Conservation (phyloP, 2,797 vertebrate genomes). For the Rhinophrynus dorsalis region DNA sequence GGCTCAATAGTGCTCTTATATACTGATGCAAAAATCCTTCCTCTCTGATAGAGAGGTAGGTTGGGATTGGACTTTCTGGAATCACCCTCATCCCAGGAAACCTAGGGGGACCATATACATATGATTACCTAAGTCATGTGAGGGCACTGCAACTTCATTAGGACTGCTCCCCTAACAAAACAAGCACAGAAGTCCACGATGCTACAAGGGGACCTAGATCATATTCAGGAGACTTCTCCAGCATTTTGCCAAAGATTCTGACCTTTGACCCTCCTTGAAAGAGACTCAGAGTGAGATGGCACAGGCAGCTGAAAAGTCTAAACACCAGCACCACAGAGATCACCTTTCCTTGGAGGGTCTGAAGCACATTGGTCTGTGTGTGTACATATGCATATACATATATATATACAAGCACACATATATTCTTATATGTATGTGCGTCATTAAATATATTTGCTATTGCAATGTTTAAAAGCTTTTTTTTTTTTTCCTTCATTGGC, state of each 20-base stretch:
- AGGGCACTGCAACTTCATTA: neutral
- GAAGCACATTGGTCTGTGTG: conserved; percentile 46
- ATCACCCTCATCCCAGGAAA: neutral
- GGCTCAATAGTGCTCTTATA: conserved; percentile 46
- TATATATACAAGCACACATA: conserved; percentile 25
- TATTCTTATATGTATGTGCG: conserved; percentile 37
- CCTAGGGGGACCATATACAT: neutral
- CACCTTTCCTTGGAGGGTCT: conserved; percentile 18
- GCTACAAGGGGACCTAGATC: conserved; percentile 5
- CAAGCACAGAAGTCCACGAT: conserved; percentile 4
- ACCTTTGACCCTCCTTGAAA: conserved; percentile 10
- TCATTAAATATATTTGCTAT: conserved; percentile 50
- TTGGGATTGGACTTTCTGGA: conserved; percentile 16
- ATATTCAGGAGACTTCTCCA: conserved; percentile 4
- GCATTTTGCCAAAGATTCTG: conserved; percentile 45
- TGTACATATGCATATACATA: conserved; percentile 27
- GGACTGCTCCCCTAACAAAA: neutral
- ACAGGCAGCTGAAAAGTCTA: conserved; percentile 5
- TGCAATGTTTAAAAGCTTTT: conserved; percentile 45
- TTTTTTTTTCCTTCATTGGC: conserved; percentile 45
- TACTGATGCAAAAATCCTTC: conserved; percentile 42
- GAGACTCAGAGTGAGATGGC: conserved; percentile 37
- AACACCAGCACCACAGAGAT: neutral
- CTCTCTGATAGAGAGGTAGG: conserved; percentile 18
- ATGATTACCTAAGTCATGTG: neutral